Conservation (phyloP, 2,797 vertebrate genomes). For the Threskiornis aethiopicus region DNA sequence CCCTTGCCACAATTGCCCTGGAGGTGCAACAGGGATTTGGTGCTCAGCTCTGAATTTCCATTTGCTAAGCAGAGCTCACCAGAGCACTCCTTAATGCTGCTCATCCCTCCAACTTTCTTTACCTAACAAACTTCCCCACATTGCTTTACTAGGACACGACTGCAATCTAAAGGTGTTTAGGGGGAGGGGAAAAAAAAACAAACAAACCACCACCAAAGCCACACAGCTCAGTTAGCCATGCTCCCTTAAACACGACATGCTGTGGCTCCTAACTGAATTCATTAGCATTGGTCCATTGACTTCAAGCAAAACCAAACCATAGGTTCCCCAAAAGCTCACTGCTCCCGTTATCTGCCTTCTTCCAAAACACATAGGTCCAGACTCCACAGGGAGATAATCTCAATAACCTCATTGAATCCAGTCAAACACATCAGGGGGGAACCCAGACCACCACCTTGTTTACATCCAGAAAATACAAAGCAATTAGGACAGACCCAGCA, state of each 20-base stretch:
- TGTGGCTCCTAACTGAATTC: background rate
- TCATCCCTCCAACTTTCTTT: background rate
- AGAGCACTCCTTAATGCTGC: background rate
- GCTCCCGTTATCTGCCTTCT: background rate
- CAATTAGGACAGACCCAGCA: background rate
- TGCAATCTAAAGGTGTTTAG: background rate
- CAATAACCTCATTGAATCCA: background rate
- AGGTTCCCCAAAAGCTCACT: background rate
- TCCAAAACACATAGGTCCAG: background rate
- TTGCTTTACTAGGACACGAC: background rate
- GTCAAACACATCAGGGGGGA: background rate
- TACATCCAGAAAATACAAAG: background rate
- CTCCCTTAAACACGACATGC: background rate
- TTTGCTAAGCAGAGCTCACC: background rate
- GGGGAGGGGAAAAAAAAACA: no score
- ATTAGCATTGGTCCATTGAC: background rate
- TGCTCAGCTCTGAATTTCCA: background rate
- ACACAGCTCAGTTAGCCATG: no score
- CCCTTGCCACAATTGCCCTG: no score
- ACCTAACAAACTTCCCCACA: background rate
- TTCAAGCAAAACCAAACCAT: background rate
- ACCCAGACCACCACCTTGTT: background rate
- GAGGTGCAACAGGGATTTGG: fast-evolving
- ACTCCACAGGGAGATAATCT: background rate
- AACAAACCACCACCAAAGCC: no score